Evolutionary conservation across 2,797 vertebrate genomes (phyloP), one percentile per base, ranked within the genome.

Genomic region (Hyperoplus lanceolatus): DNA sequence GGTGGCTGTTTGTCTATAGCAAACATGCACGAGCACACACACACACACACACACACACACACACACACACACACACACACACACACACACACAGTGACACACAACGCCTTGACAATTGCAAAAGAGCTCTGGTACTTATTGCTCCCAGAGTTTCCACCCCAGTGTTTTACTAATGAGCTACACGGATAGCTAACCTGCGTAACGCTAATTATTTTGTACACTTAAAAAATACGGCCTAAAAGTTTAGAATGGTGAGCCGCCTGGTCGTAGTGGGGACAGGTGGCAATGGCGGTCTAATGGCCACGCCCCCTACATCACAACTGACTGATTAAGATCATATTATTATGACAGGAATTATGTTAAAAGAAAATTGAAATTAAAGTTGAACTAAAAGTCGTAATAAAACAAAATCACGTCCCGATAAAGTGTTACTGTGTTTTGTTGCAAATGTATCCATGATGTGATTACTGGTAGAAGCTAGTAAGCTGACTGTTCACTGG

Each of bases 1-100:
- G 83, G 90, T 75, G 85, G 75, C 86, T 89, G 86, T 90, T 90
- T 87, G 85, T 90, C 87, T 84, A 63, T 5, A 72, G 75, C 81
- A 82, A 78, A 87, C 85, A 82, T 55, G 64, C 42, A 45, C 77
- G 13, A 73, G 67, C 53, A 70, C 80, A 81, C 73, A 73, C 56
- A 76, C 72, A 81, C 77, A 77, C 71, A 62, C 65, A 81, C 53
- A 70, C 80, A 81, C 73, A 73, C 56, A 76, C 72, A 81, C 77
- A 77, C 71, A 21, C 55, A 62, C 29, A 29, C 29, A 29, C 29
- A 29, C 29, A 29, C 29, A 29, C 29, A 29, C 29, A 29, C 29
- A 29, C 29, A 29, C 29, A 29, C 73, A 73, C 59, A 74, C 70
- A 79, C 75, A 77, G 64, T 36, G 50, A 58, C 62, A 81, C 75